These are phyloP conservation scores for Drosophila nr. fundita DNA, from an alignment of 2,888 invertebrate genomes.

Conservation along the genomic window DNA sequence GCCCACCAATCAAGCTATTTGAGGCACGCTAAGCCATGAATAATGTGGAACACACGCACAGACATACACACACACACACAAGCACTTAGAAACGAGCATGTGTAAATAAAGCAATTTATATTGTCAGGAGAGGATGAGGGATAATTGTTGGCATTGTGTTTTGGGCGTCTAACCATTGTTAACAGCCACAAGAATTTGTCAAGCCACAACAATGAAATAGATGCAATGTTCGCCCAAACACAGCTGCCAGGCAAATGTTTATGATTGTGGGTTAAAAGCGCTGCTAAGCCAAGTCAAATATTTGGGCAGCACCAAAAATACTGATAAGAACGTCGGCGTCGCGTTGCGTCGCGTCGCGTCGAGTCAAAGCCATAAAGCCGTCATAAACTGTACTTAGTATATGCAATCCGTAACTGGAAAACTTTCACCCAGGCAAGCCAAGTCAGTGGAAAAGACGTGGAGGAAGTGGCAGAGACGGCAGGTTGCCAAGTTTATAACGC, in stretches of 20 bases:
- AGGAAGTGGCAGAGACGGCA: slow-evolving; percentile 1
- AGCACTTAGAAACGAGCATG: slow-evolving; percentile 14
- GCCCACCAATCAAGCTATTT: slow-evolving; percentile 15
- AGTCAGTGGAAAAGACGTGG: background rate
- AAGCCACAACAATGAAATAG: slow-evolving; percentile 18
- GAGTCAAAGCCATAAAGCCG: slow-evolving; percentile 38
- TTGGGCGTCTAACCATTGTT: slow-evolving; percentile 32
- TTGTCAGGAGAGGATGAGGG: slow-evolving; percentile 18
- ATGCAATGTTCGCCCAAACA: slow-evolving; percentile 27
- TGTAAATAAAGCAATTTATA: slow-evolving; percentile 56
- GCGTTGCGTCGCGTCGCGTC: slow-evolving; percentile 4
- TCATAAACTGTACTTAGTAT: slow-evolving; percentile 33
- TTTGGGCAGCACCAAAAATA: slow-evolving; percentile 42
- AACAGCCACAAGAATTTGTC: slow-evolving; percentile 28
- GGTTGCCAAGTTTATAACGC: slow-evolving; percentile 62
- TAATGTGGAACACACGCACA: slow-evolving; percentile 41
- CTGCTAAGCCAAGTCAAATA: slow-evolving; percentile 46
- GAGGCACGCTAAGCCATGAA: slow-evolving; percentile 31
- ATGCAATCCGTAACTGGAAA: slow-evolving; percentile 41
- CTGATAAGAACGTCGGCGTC: slow-evolving; percentile 46
- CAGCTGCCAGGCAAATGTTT: slow-evolving; percentile 24
- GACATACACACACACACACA: background rate
- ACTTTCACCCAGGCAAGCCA: slow-evolving; percentile 53
- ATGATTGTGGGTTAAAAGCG: slow-evolving; percentile 41
- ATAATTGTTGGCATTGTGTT: slow-evolving; percentile 37